Base-by-base conservation (phyloP, 2,797 vertebrate genomes). In the Pangasius sanitwongsei region DNA sequence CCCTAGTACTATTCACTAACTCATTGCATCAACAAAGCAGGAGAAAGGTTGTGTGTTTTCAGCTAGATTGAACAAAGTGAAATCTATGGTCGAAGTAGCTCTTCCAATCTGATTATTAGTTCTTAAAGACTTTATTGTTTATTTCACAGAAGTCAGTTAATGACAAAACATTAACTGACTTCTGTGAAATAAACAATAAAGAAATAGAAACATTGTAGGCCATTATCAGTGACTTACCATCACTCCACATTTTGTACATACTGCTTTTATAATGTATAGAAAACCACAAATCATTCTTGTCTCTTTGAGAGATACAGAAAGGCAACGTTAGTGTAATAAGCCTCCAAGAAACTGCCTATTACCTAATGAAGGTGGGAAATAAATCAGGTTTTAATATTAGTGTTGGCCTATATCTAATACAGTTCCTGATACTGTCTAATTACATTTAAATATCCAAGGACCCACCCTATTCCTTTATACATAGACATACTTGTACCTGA, bases 11-110 rank as follows among this genome's bases (percentile, higher is more conserved):
- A 6, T 31, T 67, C 28, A 8, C 28, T 34, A 67, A 67, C 25
- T 63, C 59, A 67, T 15, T 16, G 9, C 1, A 25, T 82, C 55
- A 41, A 13, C 34, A 41, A 28, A 28, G 20, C 34, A 50, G 28
- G 44, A 83, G 25, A 65, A 63, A 89, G 81, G 85, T 92, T 85
- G 87, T 90, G 37, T 91, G 12, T 82, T 87, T 70, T 28, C 3
- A 53, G 53, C 15, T 84, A 31, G 6, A 34, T 34, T 20, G 83
- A 69, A 31, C 16, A 84, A 69, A 50, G 28, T 85, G 9, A 23
- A 44, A 31, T 82, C 23, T 44, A 41, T 50, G 61, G 28, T 12
- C 25, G 3, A 44, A 41, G 20, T 61, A 41, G 80, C 34, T 31
- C 8, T 80, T 20, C n/a, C 50, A 23, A 80, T 80, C 44, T 28